These are phyloP conservation scores for Ostrea denselamellosa DNA, from an alignment of 1,140 invertebrate species.

Conservation along the genomic window DNA sequence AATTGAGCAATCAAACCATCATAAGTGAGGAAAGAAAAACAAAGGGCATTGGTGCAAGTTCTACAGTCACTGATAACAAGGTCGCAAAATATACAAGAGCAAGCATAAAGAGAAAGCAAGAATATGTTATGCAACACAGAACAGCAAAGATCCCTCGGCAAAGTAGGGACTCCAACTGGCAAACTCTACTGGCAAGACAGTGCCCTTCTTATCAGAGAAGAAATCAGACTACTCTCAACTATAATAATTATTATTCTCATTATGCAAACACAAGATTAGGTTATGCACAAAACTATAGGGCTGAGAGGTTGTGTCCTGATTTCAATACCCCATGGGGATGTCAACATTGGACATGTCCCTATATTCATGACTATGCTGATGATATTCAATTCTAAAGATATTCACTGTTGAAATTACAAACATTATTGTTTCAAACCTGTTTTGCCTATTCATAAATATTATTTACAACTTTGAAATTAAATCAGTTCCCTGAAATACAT, in stretches of 20 bases:
- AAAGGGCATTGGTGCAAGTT: neutral
- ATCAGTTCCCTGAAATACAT: too few species aligned
- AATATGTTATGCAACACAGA: neutral
- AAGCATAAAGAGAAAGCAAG: neutral
- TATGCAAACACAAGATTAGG: neutral
- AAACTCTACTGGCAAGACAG: neutral
- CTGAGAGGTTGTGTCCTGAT: neutral
- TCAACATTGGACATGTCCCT: neutral
- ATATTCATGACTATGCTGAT: constrained; percentile 11
- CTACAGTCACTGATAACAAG: neutral
- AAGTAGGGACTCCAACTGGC: neutral
- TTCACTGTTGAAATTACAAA: too few species aligned
- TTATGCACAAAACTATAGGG: neutral
- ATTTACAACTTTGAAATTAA: neutral
- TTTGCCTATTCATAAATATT: neutral
- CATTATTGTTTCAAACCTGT: neutral
- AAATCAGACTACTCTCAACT: neutral
- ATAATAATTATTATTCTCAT: neutral
- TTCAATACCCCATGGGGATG: neutral
- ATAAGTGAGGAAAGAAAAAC: neutral
- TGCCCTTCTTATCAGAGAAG: neutral
- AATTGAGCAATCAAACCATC: neutral
- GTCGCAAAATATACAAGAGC: neutral
- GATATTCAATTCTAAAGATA: neutral
- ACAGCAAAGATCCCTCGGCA: neutral